A percentile compares a stretch with the other conserved stretches of the same genome.
phyloP scores from a whole-genome alignment of 2,888 invertebrate genomes.

The Tenthredo notha region DNA sequence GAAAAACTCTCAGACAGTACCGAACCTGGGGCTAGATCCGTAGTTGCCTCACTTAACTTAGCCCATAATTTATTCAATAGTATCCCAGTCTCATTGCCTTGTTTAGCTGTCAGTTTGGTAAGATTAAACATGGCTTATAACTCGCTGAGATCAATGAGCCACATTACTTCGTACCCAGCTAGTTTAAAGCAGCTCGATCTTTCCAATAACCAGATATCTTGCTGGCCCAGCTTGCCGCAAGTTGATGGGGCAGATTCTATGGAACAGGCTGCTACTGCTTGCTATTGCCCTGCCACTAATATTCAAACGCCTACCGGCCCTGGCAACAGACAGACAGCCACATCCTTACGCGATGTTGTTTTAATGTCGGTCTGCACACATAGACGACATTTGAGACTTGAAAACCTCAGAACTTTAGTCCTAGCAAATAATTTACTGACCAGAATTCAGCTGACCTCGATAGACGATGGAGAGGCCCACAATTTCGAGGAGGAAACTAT shows the following conservation, averaged over 20 bases:
- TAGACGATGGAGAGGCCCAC: slow-evolving; percentile 86
- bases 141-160: slow-evolving; percentile 81
- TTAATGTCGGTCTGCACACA: slow-evolving; percentile 92
- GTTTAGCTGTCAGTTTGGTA: slow-evolving; percentile 92
- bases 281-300: slow-evolving; percentile 82
- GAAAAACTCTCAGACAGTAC: slow-evolving; percentile 83
- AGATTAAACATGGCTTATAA: slow-evolving; percentile 96
- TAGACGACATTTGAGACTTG: slow-evolving; percentile 90
- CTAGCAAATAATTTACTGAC: slow-evolving; percentile 92
- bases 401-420: slow-evolving; percentile 90
- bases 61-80: slow-evolving; percentile 94
- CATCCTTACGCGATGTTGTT: slow-evolving; percentile 86
- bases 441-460: slow-evolving; percentile 89
- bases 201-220: slow-evolving; percentile 93
- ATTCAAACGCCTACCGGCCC: slow-evolving; percentile 69
- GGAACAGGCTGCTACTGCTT: slow-evolving; percentile 85
- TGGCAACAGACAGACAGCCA: slow-evolving; percentile 77
- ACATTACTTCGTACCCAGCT: slow-evolving; percentile 93
- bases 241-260: slow-evolving; percentile 82
- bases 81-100: slow-evolving; percentile 93
- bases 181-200: slow-evolving; percentile 95
- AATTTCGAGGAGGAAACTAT: slow-evolving; percentile 80
- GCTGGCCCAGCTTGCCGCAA: slow-evolving; percentile 92
- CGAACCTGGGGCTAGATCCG: slow-evolving; percentile 82
- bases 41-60: slow-evolving; percentile 89